Percentiles rank a stretch among this genome's conserved stretches.
Conservation (phyloP, 1,140 invertebrate species). For the Carcinoscorpius rotundicauda region DNA sequence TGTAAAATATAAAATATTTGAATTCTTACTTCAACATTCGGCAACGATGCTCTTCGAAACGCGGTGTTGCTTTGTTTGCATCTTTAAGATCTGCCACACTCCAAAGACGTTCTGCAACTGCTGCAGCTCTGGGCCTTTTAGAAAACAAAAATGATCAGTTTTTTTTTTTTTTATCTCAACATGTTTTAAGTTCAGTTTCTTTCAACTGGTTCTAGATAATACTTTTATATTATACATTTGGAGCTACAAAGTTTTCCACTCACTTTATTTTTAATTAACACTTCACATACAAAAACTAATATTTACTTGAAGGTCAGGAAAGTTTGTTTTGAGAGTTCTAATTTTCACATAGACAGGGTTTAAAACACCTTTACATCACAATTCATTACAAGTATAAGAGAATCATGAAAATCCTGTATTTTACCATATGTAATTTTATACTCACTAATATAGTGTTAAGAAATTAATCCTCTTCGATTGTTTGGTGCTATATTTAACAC, state of each 20-base stretch:
- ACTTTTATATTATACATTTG: neutral
- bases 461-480: constrained; percentile 10
- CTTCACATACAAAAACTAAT: constrained; percentile 9
- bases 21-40: constrained; percentile 55
- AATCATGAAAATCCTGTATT: neutral
- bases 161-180: neutral
- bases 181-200: neutral
- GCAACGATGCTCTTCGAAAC: constrained; percentile 73
- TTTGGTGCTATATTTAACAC: constrained; percentile 14
- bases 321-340: neutral
- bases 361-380: too few species aligned
- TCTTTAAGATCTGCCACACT: constrained; percentile 33
- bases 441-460: neutral
- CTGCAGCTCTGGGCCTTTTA: constrained; percentile 54
- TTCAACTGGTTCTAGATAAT: neutral
- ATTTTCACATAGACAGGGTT: too few species aligned
- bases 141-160: constrained; percentile 7
- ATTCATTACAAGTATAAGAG: neutral
- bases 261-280: constrained; percentile 5
- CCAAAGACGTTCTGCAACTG: constrained; percentile 78
- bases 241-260: constrained; percentile 3
- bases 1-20: too few species aligned
- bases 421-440: neutral
- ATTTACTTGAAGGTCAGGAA: neutral
- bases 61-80: constrained; percentile 34